A percentile compares a stretch with the other conserved stretches of the same genome.
Evolutionary conservation across 1,140 invertebrate species (phyloP).

Genomic region (Chironomus tepperi): DNA sequence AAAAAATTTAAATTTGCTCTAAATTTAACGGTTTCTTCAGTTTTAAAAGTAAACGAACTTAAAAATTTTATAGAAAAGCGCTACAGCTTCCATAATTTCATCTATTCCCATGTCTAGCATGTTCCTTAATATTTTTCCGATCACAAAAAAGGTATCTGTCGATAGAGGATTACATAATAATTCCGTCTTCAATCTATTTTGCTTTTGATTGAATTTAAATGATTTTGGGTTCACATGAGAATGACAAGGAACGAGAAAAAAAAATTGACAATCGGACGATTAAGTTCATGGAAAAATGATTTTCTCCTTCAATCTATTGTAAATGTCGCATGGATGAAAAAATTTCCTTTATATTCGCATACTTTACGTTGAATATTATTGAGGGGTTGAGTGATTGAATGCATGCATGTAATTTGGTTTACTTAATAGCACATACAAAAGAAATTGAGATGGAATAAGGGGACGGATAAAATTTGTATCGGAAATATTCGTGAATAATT

Average conservation of each 20-base stretch:
- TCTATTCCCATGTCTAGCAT: too few relatives aligned
- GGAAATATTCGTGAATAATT: not conserved
- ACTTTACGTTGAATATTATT: not conserved
- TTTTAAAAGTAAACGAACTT: too few relatives aligned
- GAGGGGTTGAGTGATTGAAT: constrained; percentile 17
- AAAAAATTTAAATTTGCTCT: too few relatives aligned
- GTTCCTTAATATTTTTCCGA: too few relatives aligned
- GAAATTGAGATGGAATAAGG: not conserved
- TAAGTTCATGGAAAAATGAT: constrained; percentile 8
- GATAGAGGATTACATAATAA: constrained; percentile 22
- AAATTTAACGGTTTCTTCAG: too few relatives aligned
- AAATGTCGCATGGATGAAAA: not conserved
- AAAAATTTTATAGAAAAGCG: too few relatives aligned
- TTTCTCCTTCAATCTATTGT: not conserved
- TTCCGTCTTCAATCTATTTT: not conserved
- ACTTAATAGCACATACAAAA: not conserved
- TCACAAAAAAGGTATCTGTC: not conserved
- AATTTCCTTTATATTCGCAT: not conserved
- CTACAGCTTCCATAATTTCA: too few relatives aligned
- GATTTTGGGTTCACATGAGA: not conserved
- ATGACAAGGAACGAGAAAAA: not conserved
- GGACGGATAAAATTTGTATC: not conserved
- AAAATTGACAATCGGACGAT: constrained; percentile 2
- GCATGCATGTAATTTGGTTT: constrained; percentile 22
- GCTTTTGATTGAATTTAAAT: constrained; percentile 22